Evolutionary conservation across 2,797 vertebrate species (phyloP).

Genomic region (Meriones psammophilus): DNA sequence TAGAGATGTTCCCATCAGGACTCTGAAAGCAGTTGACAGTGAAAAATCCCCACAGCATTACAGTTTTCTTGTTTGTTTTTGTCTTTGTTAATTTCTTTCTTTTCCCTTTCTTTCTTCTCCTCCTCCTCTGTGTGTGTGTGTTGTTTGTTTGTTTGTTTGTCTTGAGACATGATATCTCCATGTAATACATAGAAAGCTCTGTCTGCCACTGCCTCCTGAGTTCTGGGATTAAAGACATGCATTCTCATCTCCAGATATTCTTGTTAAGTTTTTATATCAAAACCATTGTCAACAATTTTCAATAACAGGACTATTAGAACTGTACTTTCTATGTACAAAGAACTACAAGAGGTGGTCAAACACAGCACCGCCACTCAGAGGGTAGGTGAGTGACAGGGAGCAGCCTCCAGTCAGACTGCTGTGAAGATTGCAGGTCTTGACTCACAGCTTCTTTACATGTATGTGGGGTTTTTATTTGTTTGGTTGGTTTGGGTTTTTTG

Average conservation of each 20-base stretch:
- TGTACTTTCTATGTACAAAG: not conserved
- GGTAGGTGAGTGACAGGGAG: not conserved
- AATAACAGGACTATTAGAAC: conserved; percentile 30
- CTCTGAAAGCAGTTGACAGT: not conserved
- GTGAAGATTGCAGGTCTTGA: not conserved
- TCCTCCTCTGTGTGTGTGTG: not conserved
- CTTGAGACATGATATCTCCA: not conserved
- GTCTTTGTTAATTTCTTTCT: not conserved
- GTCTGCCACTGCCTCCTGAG: too few species aligned
- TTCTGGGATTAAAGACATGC: not conserved
- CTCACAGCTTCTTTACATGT: not conserved
- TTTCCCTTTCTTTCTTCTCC: not conserved
- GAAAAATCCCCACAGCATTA: not conserved
- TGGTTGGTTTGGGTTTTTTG: too few species aligned
- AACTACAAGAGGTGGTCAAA: not conserved
- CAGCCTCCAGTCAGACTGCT: not conserved
- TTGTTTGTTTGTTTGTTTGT: not conserved
- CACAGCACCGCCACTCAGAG: not conserved
- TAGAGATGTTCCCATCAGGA: not conserved
- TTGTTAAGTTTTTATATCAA: not conserved
- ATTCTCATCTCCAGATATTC: not conserved
- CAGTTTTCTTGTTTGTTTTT: not conserved
- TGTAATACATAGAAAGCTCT: not conserved
- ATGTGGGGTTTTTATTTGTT: too few species aligned
- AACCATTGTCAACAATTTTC: not conserved